Evolutionary conservation across 1,140 invertebrate species (phyloP), one percentile per base, ranked within the genome.

Genomic region (Acromyrmex echinatior): DNA sequence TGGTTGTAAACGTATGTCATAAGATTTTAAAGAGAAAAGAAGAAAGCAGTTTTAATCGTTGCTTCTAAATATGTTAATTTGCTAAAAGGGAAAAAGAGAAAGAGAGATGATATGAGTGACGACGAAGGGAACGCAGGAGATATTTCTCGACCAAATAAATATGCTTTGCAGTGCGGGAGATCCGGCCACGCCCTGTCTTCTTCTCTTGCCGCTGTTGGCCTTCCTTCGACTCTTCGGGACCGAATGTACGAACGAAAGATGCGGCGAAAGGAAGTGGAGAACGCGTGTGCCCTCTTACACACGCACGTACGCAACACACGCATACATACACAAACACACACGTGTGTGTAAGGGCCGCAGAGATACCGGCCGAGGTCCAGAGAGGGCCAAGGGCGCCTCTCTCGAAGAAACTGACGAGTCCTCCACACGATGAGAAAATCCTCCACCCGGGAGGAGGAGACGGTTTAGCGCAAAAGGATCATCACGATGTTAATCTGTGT

Each of bases 131-230:
- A 76, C 62, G 51, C 31, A 70, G 51, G 73, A 85, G 76, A 89
- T 78, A 88, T 76, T 82, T 88, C 81, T 87, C 79, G 81, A 78
- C 74, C 86, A 90, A 91, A 91, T 90, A 88, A 91, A 91, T 81
- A 86, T 86, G 86, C 90, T 90, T 79, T 60, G 86, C 89, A 60
- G 81, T 82, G 89, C 89, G 89, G 89, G 89, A 88, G 89, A 91
- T 91, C 89, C 89, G 89, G 56, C 89, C 89, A 91, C 89, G 89
- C 89, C 89, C 89, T 91, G 89, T 90, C 89, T 90, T 90, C 89
- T 90, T 90, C 88, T 70, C 78, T 87, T 49, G 70, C 70, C 70
- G 79, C 79, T 76, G 77, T 51, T 87, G 86, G 86, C 89, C 89
- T 91, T 88, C 86, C 89, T 71, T 78, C 76, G 76, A 85, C 76